phyloP scores from a whole-genome alignment of 35 echinoderm and acorn worm genomes.

The Apostichopus californicus region DNA sequence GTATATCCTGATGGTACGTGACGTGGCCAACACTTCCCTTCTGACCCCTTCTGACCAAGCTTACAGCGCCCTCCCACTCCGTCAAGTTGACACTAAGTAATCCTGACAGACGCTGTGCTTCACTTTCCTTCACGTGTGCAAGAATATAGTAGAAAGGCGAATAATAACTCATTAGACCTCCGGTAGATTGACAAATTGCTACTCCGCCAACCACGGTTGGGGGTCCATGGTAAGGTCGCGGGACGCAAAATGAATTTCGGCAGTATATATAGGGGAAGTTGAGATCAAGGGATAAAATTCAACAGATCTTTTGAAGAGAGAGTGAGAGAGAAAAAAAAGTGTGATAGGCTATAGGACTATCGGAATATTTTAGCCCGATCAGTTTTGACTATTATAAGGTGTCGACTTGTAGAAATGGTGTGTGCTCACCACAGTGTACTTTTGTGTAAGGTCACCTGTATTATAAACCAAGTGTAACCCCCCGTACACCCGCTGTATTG shows the following conservation, averaged over 20 bases:
- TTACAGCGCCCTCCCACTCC: constrained; percentile 28
- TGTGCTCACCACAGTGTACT: constrained; percentile 45
- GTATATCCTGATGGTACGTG: not conserved
- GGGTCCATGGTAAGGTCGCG: constrained; percentile 27
- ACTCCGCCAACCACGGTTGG: constrained; percentile 42
- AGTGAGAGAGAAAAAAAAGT: not conserved
- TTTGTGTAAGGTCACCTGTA: constrained; percentile 32
- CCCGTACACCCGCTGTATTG: constrained; percentile 7
- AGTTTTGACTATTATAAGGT: constrained; percentile 17
- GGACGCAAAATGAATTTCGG: constrained; percentile 49
- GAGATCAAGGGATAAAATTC: constrained; percentile 2
- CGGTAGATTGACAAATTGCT: constrained; percentile 62
- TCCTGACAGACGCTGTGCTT: constrained; percentile 29
- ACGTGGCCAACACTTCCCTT: not conserved
- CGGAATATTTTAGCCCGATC: not conserved
- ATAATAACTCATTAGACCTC: constrained; percentile 58
- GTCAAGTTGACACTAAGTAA: constrained; percentile 4
- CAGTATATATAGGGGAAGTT: not conserved
- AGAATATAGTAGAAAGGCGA: constrained; percentile 39
- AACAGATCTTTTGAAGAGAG: not conserved
- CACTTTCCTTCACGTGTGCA: not conserved
- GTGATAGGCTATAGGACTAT: not conserved
- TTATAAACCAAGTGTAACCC: not conserved
- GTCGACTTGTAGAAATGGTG: constrained; percentile 30
- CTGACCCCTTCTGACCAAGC: constrained; percentile 15